Evolutionary conservation across 1,140 invertebrate genomes (phyloP), one percentile per base, ranked within the genome.

Genomic region (Danaus melanippus): DNA sequence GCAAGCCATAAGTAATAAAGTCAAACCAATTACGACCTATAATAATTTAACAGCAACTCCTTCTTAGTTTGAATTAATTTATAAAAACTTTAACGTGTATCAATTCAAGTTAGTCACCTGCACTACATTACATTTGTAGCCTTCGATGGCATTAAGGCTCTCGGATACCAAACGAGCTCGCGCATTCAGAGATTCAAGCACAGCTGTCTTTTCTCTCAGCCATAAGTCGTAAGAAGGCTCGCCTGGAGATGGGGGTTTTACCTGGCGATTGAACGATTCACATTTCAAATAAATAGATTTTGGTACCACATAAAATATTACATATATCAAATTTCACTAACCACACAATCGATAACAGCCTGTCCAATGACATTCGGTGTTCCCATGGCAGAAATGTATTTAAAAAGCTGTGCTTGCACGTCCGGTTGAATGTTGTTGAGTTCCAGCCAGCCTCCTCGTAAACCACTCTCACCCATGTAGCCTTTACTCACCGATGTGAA

Each of bases 401-500:
- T 99, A 58, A 94, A 89, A 8, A 98, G 90, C 87, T 97, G 91
- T 0, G 92, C 92, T 87, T 94, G 95, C 1, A 98, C 97, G 41
- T 90, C 86, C 2, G 94, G 91, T 66, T 96, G 93, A 74, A 99
- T 77, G 72, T 99, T 98, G 10, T 97, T 79, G 1, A 98, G 89
- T 87, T 99, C 97, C 64, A 91, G 91, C 79, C 98, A 99, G 21
- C 97, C 98, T 47, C 97, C 98, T 49, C 98, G 91, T 57, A 98
- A 90, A 42, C 98, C 98, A 87, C 98, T 99, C 85, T 96, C 96
- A 58, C 93, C 92, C 92, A 93, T 93, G 76, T 94, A 94, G 10
- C 97, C 98, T 91, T 99, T 99, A 1, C 96, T 98, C 46, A 94
- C 93, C 0, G 97, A 98, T 93, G 98, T 96, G 84, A 98, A 99